Evolutionary conservation across 2,797 vertebrate genomes (phyloP), one percentile per base, ranked within the genome.

Genomic region (Takifugu ocellatus): DNA sequence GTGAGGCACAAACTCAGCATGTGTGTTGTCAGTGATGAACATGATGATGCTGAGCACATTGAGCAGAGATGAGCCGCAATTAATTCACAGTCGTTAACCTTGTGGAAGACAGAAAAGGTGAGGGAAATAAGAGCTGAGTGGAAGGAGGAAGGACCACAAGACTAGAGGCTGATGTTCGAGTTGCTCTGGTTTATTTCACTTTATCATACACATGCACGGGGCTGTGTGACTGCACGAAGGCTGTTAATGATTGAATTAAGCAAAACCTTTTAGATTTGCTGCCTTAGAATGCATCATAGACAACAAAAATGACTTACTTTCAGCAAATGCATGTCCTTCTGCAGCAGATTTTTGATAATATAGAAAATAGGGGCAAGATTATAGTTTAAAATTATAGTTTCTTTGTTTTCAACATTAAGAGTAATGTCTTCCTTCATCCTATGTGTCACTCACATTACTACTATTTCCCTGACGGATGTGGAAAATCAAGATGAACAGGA

Each of bases 21-120:
- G 63, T 72, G 72, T 70, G 69, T 53, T 65, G 74, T 51, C 49
- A 54, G 66, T 64, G 66, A 48, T 43, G 60, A 59, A 59, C 33
- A 51, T 49, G 59, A 59, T 29, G 59, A 24, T 48, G 11, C 7
- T 63, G 63, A 77, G 14, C 53, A 62, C n/a, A 88, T 92, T 90
- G 63, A 65, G 61, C 63, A 58, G 59, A 57, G 71, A 72, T 79
- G 79, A 81, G 76, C 63, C 63, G 56, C 60, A 72, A 74, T 75
- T 65, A 77, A 46, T 67, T 72, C 68, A 53, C 42, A 50, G 61
- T 63, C 61, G 62, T 58, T 70, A 75, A 50, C 24, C 53, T 12
- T 68, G 45, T 31, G 2, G 42, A 49, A 60, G 44, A 60, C 27
- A 5, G 42, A 66, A 71, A 71, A 52, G 59, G 49, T 63, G 61